Evolutionary conservation across 2,113 vertebrate genomes (phyloP).

Genomic region (Corapipo altera): DNA sequence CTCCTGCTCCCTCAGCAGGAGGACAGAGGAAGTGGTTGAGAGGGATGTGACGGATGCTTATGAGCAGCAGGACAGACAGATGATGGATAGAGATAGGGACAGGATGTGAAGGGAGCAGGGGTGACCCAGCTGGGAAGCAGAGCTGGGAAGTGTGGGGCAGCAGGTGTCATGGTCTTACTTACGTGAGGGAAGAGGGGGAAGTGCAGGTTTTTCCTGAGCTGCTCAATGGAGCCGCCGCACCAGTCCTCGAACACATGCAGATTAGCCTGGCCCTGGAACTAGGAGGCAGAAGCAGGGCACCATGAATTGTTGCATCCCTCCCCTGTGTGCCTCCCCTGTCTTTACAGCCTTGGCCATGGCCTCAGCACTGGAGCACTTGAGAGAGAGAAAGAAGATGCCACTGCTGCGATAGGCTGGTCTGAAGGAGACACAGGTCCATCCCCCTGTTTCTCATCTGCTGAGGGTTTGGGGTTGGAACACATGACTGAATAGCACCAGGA

Average conservation of each 20-base stretch:
- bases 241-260: slow-evolving; percentile 96
- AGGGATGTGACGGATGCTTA: neutral
- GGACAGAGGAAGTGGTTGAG: neutral
- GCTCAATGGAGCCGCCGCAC: slow-evolving; percentile 85
- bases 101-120: rapidly evolving
- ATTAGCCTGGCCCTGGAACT: slow-evolving; percentile 89
- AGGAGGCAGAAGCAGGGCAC: neutral
- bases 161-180: slow-evolving; percentile 50
- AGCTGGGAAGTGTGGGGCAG: neutral
- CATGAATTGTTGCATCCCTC: neutral
- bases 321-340: neutral
- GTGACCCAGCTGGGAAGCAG: neutral
- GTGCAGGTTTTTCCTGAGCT: slow-evolving; percentile 87
- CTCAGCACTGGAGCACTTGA: rapidly evolving
- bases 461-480: neutral
- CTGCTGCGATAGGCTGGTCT: neutral
- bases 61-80: neutral
- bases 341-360: rapidly evolving
- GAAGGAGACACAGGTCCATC: neutral
- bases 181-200: slow-evolving; percentile 92
- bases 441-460: neutral
- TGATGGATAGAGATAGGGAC: neutral
- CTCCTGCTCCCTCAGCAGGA: neutral
- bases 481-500: neutral
- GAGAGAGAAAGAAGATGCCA: neutral